Conservation (phyloP, 1,140 invertebrate species). For the Thaumetopoea pityocampa region DNA sequence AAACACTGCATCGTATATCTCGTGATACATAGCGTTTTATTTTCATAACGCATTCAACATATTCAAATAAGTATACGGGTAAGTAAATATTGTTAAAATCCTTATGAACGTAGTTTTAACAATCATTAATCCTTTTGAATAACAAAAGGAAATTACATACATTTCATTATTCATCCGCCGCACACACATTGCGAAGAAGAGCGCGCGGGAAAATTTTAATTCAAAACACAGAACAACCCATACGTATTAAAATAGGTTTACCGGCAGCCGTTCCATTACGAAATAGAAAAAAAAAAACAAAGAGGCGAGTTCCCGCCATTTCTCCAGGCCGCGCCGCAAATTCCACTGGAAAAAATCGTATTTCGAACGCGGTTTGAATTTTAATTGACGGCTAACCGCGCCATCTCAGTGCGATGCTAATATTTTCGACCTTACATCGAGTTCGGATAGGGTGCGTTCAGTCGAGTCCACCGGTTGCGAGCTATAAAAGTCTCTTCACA, state of each 20-base stretch:
- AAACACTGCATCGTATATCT: too few relatives aligned
- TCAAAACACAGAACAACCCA: conserved; percentile 64
- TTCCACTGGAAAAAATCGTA: conserved; percentile 72
- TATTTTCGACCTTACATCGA: conserved; percentile 49
- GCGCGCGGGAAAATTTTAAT: conserved; percentile 63
- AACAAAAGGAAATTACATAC: conserved; percentile 72
- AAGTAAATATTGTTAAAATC: too few relatives aligned
- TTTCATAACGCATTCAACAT: too few relatives aligned
- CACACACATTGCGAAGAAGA: conserved; percentile 32
- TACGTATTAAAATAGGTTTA: conserved; percentile 74
- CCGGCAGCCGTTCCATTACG: conserved; percentile 67
- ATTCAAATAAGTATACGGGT: too few relatives aligned
- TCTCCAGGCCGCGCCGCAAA: conserved; percentile 68
- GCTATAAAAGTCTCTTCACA: conserved; percentile 38
- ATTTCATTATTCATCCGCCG: conserved; percentile 62
- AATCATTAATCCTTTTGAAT: too few relatives aligned
- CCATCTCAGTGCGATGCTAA: conserved; percentile 28
- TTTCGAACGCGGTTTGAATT: conserved; percentile 75
- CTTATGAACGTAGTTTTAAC: too few relatives aligned
- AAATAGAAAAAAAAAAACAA: conserved; percentile 70
- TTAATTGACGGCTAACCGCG: conserved; percentile 68
- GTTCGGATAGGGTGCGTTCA: conserved; percentile 21
- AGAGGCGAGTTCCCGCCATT: conserved; percentile 68
- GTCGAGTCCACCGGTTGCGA: conserved; percentile 31
- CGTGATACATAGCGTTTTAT: too few relatives aligned